Evolutionary conservation across 2,888 invertebrate species (phyloP).

Genomic region (Mesodorylaimus sp.): DNA sequence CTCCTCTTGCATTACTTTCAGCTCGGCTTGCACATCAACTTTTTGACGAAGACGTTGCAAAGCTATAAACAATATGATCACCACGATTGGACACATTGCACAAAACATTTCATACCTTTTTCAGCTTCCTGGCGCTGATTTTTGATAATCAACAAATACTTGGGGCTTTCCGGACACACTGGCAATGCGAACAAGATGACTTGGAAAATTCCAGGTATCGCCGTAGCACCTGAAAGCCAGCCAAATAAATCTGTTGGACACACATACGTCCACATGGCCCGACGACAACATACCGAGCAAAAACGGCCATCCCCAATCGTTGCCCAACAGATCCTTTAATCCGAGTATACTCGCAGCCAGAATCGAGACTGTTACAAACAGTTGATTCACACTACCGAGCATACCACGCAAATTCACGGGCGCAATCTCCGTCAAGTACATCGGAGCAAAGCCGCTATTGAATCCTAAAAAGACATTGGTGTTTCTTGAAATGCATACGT

Average conservation of each 20-base stretch:
- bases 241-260: conserved; percentile 49
- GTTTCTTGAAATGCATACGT: too few species aligned
- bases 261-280: conserved; percentile 43
- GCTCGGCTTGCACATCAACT: conserved; percentile 58
- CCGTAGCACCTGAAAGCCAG: conserved; percentile 42
- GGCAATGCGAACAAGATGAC: conserved; percentile 45
- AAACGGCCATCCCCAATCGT: conserved; percentile 3
- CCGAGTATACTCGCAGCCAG: conserved; percentile 41
- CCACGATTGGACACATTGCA: neutral
- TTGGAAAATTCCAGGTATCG: conserved; percentile 54
- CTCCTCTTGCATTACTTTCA: conserved; percentile 54
- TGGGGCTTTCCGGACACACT: conserved; percentile 66
- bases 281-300: conserved; percentile 3
- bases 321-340: conserved; percentile 1
- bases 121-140: conserved; percentile 64
- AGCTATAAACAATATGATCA: conserved; percentile 35
- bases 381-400: conserved; percentile 65
- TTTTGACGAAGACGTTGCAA: conserved; percentile 58
- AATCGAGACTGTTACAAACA: conserved; percentile 69
- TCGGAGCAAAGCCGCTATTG: conserved; percentile 64
- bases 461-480: conserved; percentile 51
- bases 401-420: conserved; percentile 63
- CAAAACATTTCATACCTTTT: conserved; percentile 11
- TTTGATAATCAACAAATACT: conserved; percentile 55
- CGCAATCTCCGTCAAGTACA: conserved; percentile 72